Percentiles rank a stretch among this genome's conserved stretches.
phyloP scores from a whole-genome alignment of 2,797 vertebrate genomes.

The Schizopygopsis pylzovi region DNA sequence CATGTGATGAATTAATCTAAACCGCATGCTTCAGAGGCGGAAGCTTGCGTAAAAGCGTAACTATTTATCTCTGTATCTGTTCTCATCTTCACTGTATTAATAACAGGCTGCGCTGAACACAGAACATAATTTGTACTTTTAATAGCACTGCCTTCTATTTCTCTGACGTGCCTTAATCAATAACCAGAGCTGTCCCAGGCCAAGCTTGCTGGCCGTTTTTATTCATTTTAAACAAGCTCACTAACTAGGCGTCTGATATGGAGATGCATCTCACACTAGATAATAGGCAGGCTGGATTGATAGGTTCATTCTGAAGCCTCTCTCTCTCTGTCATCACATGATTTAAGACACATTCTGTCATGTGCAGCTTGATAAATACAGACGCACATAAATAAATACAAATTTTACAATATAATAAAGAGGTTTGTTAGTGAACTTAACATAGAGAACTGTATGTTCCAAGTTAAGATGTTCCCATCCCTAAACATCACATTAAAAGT shows the following conservation, averaged over 20 bases:
- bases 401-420: constrained; percentile 50
- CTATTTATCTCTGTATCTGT: constrained; percentile 67
- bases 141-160: constrained; percentile 83
- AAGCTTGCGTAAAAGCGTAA: constrained; percentile 62
- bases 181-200: constrained; percentile 77
- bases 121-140: constrained; percentile 87
- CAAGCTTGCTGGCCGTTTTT: constrained; percentile 75
- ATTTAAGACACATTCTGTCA: constrained; percentile 74
- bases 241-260: constrained; percentile 83
- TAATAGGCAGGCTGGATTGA: constrained; percentile 84
- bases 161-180: constrained; percentile 85
- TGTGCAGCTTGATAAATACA: constrained; percentile 43
- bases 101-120: constrained; percentile 79
- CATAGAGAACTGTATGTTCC: neutral
- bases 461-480: neutral
- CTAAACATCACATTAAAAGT: neutral
- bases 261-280: constrained; percentile 79
- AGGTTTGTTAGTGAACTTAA: constrained; percentile 17
- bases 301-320: constrained; percentile 82
- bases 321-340: constrained; percentile 72
- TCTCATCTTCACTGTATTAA: constrained; percentile 72
- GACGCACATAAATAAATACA: constrained; percentile 61
- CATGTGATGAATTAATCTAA: constrained; percentile 1
- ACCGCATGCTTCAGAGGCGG: neutral
- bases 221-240: constrained; percentile 85